phyloP scores from a whole-genome alignment of 37 sponge, comb jelly and placozoan genomes.

The Bolinopsis microptera region DNA sequence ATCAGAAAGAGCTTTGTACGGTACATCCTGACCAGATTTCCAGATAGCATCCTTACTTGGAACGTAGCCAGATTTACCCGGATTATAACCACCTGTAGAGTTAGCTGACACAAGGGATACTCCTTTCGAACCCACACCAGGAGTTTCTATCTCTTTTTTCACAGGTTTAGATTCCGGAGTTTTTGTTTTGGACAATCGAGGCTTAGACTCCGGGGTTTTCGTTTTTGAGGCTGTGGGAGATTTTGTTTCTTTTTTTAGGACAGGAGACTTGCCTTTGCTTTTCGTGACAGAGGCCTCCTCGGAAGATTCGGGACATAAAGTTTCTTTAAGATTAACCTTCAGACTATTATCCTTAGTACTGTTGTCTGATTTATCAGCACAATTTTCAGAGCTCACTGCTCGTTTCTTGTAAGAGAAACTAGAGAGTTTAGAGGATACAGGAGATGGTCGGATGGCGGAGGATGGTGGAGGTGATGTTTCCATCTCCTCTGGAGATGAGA shows the following conservation, averaged over 20 bases:
- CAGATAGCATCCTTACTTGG: slow-evolving; percentile 31
- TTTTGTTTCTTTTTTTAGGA: background rate
- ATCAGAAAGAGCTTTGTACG: slow-evolving; percentile 41
- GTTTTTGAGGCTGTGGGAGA: background rate
- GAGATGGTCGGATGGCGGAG: background rate
- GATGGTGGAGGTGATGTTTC: background rate
- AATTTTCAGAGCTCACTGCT: background rate
- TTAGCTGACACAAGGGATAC: background rate
- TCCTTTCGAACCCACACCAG: background rate
- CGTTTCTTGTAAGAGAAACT: slow-evolving; percentile 9
- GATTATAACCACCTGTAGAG: background rate
- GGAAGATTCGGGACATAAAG: background rate
- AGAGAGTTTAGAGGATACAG: background rate
- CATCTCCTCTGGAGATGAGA: background rate
- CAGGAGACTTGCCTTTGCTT: background rate
- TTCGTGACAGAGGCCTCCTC: background rate
- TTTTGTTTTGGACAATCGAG: background rate
- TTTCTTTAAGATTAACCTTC: background rate
- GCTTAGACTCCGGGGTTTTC: background rate
- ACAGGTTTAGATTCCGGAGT: background rate
- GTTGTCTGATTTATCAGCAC: background rate
- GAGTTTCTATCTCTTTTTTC: background rate
- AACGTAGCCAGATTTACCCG: background rate
- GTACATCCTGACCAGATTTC: slow-evolving; percentile 25
- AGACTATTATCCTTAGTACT: background rate